A percentile compares a stretch with the other conserved stretches of the same genome.
Conservation (phyloP, 2,797 vertebrate genomes). For the Setipinna tenuifilis region DNA sequence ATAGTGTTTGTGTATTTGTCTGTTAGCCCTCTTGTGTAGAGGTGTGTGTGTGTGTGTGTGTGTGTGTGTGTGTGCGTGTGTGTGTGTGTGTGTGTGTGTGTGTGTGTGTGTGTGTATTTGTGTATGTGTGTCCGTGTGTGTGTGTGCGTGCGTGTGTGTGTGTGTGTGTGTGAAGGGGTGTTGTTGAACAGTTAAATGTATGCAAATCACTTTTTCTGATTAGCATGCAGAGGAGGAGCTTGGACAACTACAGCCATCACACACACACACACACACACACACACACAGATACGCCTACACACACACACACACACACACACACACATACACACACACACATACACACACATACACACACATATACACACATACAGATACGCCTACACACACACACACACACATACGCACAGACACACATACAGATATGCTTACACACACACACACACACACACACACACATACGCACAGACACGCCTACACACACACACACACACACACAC, state of each 20-base stretch:
- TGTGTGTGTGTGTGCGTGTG: not conserved
- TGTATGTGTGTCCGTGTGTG: not conserved
- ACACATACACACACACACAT: not conserved
- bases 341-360: not conserved
- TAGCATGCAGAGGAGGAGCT: conserved; percentile 82
- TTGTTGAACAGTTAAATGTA: conserved; percentile 75
- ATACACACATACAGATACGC: too few species aligned
- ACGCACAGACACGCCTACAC: too few species aligned
- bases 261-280: not conserved
- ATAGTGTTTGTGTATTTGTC: not conserved
- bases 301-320: not conserved
- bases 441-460: too few species aligned
- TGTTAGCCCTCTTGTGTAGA: not conserved
- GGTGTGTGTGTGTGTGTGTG: not conserved
- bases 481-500: too few species aligned
- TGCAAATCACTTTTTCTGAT: conserved; percentile 75
- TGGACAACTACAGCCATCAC: conserved; percentile 66
- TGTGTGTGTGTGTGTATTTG: not conserved
- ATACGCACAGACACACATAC: too few species aligned
- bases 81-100: not conserved
- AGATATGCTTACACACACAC: too few species aligned
- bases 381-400: too few species aligned
- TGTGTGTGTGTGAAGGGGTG: conserved; percentile 23
- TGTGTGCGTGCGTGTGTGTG: not conserved
- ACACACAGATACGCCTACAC: not conserved